phyloP scores from a whole-genome alignment of 2,888 invertebrate species.

The Troglohyphantes excavatus region DNA sequence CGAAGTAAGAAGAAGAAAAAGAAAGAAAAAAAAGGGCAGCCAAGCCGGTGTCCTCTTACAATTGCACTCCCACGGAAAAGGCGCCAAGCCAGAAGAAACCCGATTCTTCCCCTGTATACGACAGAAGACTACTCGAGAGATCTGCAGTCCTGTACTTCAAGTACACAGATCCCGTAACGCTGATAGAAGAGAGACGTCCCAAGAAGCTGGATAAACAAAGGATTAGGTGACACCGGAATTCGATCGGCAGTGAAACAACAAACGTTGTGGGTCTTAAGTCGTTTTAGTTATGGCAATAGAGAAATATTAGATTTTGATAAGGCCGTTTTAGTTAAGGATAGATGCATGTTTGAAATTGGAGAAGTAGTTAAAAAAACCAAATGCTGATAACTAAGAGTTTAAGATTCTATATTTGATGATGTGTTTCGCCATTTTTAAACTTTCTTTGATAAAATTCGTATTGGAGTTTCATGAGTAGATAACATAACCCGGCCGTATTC shows the following conservation, averaged over 20 bases:
- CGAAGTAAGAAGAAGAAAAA: too few relatives aligned
- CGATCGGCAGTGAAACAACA: not conserved
- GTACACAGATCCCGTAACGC: constrained; percentile 42
- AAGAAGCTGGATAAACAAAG: constrained; percentile 64
- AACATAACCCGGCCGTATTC: too few relatives aligned
- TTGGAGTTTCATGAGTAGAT: too few relatives aligned
- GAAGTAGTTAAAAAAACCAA: not conserved
- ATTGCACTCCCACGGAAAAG: constrained; percentile 37
- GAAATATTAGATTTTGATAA: not conserved
- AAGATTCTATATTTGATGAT: not conserved
- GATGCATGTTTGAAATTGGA: not conserved
- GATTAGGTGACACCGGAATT: constrained; percentile 42
- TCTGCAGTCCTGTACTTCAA: constrained; percentile 12
- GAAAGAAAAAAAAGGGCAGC: not conserved
- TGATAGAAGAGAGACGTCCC: constrained; percentile 41
- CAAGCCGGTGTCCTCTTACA: constrained; percentile 36
- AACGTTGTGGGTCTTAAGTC: not conserved
- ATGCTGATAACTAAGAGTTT: not conserved
- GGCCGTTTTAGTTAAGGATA: not conserved
- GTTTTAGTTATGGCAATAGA: not conserved
- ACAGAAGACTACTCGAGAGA: too few relatives aligned
- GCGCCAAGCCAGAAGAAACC: constrained; percentile 38
- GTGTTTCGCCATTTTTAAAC: too few relatives aligned
- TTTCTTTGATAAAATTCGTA: not conserved
- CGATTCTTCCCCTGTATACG: constrained; percentile 4